These are phyloP conservation scores for Spisula solida DNA, from an alignment of 2,888 invertebrate genomes.

Conservation along the genomic window DNA sequence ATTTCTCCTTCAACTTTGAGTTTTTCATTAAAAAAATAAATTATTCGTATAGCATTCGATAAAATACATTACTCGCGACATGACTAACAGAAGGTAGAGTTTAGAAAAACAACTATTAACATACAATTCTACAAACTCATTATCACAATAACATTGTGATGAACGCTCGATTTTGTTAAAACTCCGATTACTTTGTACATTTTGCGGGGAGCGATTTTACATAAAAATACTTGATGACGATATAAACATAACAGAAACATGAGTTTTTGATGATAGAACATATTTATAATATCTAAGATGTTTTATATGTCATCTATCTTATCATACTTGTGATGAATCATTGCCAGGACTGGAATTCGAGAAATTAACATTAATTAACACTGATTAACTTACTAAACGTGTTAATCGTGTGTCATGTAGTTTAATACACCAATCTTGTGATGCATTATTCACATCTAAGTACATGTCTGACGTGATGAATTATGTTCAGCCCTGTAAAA, in stretches of 20 bases:
- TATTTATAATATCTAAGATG: not conserved
- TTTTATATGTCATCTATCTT: not conserved
- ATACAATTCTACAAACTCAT: not conserved
- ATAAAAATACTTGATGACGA: not conserved
- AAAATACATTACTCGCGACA: not conserved
- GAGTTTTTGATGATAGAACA: not conserved
- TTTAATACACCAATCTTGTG: not conserved
- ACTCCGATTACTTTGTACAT: not conserved
- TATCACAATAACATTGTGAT: not conserved
- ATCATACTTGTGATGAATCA: not conserved
- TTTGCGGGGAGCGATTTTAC: conserved; percentile 13
- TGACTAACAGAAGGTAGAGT: conserved; percentile 4
- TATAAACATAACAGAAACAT: not conserved
- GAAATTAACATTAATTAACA: not conserved
- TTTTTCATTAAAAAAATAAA: not conserved
- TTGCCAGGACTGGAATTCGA: not conserved
- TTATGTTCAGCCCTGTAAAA: no score
- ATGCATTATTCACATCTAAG: not conserved
- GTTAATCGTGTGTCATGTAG: not conserved
- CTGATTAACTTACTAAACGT: not conserved
- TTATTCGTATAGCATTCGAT: not conserved
- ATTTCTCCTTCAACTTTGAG: not conserved
- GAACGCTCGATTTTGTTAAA: not conserved
- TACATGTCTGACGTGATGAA: no score
- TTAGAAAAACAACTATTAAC: not conserved